Conservation (phyloP, 2,888 invertebrate species). For the Amaurobius ferox region DNA sequence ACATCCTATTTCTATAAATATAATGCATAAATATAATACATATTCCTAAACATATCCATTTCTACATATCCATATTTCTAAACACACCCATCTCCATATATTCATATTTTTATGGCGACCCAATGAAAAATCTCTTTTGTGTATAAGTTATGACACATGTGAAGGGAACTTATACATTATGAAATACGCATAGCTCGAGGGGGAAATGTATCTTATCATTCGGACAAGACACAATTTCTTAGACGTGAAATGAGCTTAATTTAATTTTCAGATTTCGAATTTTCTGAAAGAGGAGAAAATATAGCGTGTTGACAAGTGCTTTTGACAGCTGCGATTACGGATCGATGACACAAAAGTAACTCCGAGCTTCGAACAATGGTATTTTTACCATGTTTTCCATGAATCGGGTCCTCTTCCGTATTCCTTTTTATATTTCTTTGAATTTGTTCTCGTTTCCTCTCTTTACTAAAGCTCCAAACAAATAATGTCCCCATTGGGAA, state of each 20-base stretch:
- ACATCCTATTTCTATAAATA: too few species aligned
- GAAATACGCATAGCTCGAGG: too few species aligned
- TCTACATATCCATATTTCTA: too few species aligned
- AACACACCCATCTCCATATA: too few species aligned
- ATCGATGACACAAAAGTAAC: background rate
- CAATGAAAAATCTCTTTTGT: too few species aligned
- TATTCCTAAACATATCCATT: too few species aligned
- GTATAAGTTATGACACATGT: too few species aligned
- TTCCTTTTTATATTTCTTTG: background rate
- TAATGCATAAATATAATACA: too few species aligned
- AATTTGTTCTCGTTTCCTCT: background rate
- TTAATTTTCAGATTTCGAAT: background rate
- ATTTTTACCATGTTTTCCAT: background rate
- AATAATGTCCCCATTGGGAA: slow-evolving; percentile 4
- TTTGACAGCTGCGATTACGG: background rate
- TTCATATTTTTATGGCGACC: too few species aligned
- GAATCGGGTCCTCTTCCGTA: background rate
- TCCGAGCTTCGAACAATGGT: background rate
- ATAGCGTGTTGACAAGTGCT: background rate
- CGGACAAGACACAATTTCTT: too few species aligned
- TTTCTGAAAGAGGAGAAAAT: background rate
- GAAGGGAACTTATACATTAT: too few species aligned
- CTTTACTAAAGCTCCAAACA: background rate
- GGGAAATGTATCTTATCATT: too few species aligned
- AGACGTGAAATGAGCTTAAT: background rate